These are phyloP conservation scores for Microplitis mediator DNA, from an alignment of 1,140 invertebrate species.

Conservation along the genomic window DNA sequence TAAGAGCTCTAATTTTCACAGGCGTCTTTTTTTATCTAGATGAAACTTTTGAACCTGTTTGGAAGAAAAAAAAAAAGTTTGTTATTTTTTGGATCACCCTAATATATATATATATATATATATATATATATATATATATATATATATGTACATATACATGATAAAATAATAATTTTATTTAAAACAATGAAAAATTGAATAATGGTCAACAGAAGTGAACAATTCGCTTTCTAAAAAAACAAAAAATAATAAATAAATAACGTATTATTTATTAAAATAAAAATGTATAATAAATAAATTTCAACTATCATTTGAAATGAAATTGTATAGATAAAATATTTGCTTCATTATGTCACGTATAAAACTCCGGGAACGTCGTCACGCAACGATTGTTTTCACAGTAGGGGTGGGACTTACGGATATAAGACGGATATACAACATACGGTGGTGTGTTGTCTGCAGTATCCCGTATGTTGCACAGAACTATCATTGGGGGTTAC, in stretches of 20 bases:
- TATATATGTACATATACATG: too few relatives aligned
- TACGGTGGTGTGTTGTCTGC: slow-evolving; percentile 4
- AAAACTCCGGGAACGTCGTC: slow-evolving; percentile 45
- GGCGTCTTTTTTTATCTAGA: too few relatives aligned
- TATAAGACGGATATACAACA: background rate
- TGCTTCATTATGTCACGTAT: slow-evolving; percentile 19
- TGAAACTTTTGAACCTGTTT: too few relatives aligned
- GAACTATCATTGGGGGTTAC: slow-evolving; percentile 56
- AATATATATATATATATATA: too few relatives aligned
- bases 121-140: too few relatives aligned
- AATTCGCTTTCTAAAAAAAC: too few relatives aligned
- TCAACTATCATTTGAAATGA: background rate
- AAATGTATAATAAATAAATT: background rate
- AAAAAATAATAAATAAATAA: background rate
- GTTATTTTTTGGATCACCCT: too few relatives aligned
- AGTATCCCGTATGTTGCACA: slow-evolving; percentile 33
- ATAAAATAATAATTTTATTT: too few relatives aligned
- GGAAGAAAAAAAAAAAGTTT: too few relatives aligned
- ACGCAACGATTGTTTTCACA: slow-evolving; percentile 54
- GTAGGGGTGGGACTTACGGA: slow-evolving; percentile 34
- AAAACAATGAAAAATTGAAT: too few relatives aligned
- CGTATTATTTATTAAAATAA: background rate
- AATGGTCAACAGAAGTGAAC: too few relatives aligned
- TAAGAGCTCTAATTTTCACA: too few relatives aligned
- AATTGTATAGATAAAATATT: slow-evolving; percentile 2